Percentiles rank a stretch among this genome's conserved stretches.
Evolutionary conservation across 2,113 vertebrate species (phyloP).

Genomic region (Rissa tridactyla): DNA sequence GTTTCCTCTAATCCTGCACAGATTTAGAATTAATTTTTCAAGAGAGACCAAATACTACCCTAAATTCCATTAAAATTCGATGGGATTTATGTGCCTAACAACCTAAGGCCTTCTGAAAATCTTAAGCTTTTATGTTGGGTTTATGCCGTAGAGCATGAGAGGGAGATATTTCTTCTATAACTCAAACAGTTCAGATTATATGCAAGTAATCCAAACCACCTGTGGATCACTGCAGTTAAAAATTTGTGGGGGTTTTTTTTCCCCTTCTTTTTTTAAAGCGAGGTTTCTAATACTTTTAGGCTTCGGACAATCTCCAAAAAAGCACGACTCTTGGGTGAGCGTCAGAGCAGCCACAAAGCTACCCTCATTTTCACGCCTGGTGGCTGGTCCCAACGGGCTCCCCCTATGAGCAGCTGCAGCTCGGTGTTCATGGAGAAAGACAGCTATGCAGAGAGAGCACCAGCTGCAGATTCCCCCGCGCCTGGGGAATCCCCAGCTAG

Average conservation of each 20-base stretch:
- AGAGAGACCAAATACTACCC: conserved; percentile 2
- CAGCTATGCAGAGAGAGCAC: not conserved
- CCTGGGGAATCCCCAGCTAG: conserved; percentile 10
- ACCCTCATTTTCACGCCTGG: not conserved
- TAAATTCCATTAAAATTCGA: conserved; percentile 31
- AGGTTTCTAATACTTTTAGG: not conserved
- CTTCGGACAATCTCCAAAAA: not conserved
- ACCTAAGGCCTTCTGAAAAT: conserved; percentile 32
- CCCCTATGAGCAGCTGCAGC: not conserved
- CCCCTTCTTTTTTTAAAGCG: not conserved
- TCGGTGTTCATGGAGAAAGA: not conserved
- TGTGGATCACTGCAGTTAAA: not conserved
- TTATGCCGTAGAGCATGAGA: not conserved
- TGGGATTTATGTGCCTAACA: conserved; percentile 21
- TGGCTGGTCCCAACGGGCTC: not conserved
- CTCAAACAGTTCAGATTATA: conserved; percentile 4
- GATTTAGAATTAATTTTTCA: conserved; percentile 50
- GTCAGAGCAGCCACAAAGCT: not conserved
- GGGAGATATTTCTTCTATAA: conserved; percentile 11
- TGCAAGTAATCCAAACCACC: conserved; percentile 44
- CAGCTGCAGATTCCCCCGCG: not conserved
- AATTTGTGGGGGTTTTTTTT: accelerated
- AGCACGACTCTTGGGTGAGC: not conserved
- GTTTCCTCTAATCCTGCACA: conserved; percentile 23
- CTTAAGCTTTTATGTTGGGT: conserved; percentile 21